A percentile compares a stretch with the other conserved stretches of the same genome.
phyloP scores from a whole-genome alignment of 2,888 invertebrate genomes.

The Rhamphomyia laevipes region DNA sequence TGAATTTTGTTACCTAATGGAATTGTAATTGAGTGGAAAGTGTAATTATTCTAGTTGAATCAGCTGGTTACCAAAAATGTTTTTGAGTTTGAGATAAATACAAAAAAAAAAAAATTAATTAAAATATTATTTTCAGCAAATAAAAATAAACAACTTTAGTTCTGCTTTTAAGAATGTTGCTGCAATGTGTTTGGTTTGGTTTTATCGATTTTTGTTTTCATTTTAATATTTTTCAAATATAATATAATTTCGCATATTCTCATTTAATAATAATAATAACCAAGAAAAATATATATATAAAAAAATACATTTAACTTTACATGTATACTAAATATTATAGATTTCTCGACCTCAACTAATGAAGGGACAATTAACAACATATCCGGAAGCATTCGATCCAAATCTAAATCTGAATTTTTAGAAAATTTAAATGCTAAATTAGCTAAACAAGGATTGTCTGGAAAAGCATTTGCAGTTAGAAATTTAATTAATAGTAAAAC shows the following conservation, averaged over 20 bases:
- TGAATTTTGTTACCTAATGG: no score
- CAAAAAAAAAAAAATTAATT: neutral
- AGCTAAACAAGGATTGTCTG: constrained; percentile 48
- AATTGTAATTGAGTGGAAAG: no score
- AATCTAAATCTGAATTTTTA: constrained; percentile 51
- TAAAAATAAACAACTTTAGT: constrained; percentile 6
- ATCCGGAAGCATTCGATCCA: constrained; percentile 36
- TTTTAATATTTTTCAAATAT: no score
- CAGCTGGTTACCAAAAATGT: no score
- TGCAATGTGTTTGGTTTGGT: neutral
- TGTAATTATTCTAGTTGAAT: no score
- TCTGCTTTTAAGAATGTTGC: constrained; percentile 5
- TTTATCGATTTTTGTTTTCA: neutral
- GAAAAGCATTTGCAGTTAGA: constrained; percentile 54
- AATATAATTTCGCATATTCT: no score
- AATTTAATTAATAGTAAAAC: constrained; percentile 63
- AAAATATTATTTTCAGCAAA: constrained; percentile 1
- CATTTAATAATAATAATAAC: neutral
- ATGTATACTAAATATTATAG: neutral
- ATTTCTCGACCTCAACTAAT: constrained; percentile 32
- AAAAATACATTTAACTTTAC: neutral
- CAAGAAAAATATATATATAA: neutral
- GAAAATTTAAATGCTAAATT: constrained; percentile 73
- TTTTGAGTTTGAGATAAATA: constrained; percentile 2
- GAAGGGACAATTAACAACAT: constrained; percentile 25